These are phyloP conservation scores for Pseudococcus viburni DNA, from an alignment of 2,888 invertebrate genomes.

Conservation along the genomic window DNA sequence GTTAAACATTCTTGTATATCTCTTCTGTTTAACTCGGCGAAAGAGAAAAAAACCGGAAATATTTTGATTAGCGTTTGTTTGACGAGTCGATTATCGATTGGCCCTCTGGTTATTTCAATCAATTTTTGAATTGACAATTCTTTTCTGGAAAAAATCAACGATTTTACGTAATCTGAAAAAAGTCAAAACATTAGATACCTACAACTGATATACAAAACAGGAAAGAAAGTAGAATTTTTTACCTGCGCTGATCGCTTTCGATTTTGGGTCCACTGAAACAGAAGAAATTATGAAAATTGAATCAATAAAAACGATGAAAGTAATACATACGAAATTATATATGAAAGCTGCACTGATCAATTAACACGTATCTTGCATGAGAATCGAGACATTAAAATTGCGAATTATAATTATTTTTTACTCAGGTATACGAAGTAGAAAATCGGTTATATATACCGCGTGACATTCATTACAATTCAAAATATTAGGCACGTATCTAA, in stretches of 20 bases:
- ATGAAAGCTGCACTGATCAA: too few relatives aligned
- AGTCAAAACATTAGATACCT: background rate
- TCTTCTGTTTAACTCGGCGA: background rate
- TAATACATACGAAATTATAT: too few relatives aligned
- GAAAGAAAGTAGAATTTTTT: background rate
- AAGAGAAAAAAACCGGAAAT: background rate
- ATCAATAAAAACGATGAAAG: background rate
- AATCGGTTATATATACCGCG: too few relatives aligned
- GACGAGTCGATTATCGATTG: background rate
- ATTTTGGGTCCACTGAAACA: background rate
- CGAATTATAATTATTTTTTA: too few relatives aligned
- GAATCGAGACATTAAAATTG: too few relatives aligned
- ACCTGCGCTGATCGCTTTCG: background rate
- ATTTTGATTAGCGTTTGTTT: background rate
- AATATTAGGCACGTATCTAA: too few relatives aligned
- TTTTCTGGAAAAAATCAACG: background rate
- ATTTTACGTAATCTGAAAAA: background rate
- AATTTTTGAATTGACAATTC: background rate
- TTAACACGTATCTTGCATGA: too few relatives aligned
- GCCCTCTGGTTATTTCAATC: too few relatives aligned
- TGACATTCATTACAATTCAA: too few relatives aligned
- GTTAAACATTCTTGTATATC: background rate
- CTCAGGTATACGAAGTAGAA: too few relatives aligned
- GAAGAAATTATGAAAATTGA: background rate
- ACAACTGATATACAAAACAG: background rate